Evolutionary conservation across 2,888 invertebrate genomes (phyloP).

Genomic region (Mycalesis mineus): DNA sequence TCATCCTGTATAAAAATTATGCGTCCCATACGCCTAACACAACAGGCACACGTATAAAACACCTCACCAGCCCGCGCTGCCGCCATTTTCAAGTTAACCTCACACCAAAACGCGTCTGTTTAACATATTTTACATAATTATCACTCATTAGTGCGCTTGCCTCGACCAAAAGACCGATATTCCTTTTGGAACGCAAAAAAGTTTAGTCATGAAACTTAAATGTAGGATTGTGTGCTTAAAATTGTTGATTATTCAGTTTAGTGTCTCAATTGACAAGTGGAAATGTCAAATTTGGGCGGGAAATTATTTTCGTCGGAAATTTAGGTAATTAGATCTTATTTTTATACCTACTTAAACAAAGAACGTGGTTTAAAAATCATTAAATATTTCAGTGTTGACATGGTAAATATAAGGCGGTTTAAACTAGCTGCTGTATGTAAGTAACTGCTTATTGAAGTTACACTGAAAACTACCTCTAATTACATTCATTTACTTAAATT

Average conservation of each 20-base stretch:
- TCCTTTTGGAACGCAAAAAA: constrained; percentile 30
- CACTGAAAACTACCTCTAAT: too few relatives aligned
- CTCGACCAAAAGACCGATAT: constrained; percentile 29
- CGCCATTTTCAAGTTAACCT: constrained; percentile 62
- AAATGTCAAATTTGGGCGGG: constrained; percentile 43
- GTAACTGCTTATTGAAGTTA: too few relatives aligned
- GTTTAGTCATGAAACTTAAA: background rate
- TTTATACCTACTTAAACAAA: too few relatives aligned
- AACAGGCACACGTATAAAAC: constrained; percentile 71
- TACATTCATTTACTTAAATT: too few relatives aligned
- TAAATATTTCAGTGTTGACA: too few relatives aligned
- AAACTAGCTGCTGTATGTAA: too few relatives aligned
- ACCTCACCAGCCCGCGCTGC: constrained; percentile 45
- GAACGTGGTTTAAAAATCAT: too few relatives aligned
- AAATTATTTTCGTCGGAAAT: constrained; percentile 34
- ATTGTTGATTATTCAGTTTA: background rate
- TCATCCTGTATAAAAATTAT: background rate
- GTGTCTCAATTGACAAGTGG: constrained; percentile 34
- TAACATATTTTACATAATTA: constrained; percentile 37
- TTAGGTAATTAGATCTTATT: too few relatives aligned
- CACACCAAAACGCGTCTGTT: constrained; percentile 41
- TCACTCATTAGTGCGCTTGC: constrained; percentile 39
- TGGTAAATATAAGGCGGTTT: too few relatives aligned
- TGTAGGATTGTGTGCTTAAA: constrained; percentile 11
- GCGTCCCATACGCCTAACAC: constrained; percentile 61